Evolutionary conservation across 2,888 invertebrate genomes (phyloP).

Genomic region (Hirtodrosophila duncani): DNA sequence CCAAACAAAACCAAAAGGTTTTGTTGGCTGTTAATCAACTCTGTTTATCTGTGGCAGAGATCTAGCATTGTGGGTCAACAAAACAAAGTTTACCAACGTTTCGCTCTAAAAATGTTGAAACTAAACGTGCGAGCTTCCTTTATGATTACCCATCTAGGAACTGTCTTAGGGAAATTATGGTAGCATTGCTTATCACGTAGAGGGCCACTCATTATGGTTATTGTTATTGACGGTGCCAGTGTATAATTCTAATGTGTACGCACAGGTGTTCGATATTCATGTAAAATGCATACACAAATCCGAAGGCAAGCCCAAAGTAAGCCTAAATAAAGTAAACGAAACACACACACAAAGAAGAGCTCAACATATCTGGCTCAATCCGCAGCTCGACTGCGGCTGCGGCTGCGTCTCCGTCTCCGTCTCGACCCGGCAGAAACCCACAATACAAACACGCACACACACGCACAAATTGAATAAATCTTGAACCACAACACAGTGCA

Average conservation of each 20-base stretch:
- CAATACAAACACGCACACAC: conserved; percentile 22
- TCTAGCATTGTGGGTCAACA: no score
- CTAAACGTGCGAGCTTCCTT: no score
- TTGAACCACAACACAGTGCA: conserved; percentile 2
- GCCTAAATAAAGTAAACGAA: conserved; percentile 1
- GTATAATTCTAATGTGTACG: conserved; percentile 27
- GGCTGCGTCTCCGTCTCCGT: no score
- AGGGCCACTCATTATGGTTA: conserved; percentile 14
- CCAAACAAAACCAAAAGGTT: background rate
- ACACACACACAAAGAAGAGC: conserved; percentile 11
- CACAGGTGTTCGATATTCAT: conserved; percentile 52
- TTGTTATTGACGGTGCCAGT: conserved; percentile 22
- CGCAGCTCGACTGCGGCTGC: no score
- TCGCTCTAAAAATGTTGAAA: no score
- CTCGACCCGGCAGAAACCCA: conserved; percentile 6
- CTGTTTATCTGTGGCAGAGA: no score
- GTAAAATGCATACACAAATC: conserved; percentile 7
- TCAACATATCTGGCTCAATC: no score
- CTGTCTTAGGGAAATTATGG: no score
- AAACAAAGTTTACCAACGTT: no score
- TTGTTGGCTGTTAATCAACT: background rate
- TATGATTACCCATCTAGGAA: no score
- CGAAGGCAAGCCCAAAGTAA: conserved; percentile 5
- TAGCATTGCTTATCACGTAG: conserved; percentile 1
- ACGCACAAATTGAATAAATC: conserved; percentile 47